Percentiles rank a stretch among this genome's conserved stretches.
These are phyloP conservation scores for Drymodes brunneopygia DNA, from an alignment of 2,113 vertebrate species.

Conservation along the genomic window DNA sequence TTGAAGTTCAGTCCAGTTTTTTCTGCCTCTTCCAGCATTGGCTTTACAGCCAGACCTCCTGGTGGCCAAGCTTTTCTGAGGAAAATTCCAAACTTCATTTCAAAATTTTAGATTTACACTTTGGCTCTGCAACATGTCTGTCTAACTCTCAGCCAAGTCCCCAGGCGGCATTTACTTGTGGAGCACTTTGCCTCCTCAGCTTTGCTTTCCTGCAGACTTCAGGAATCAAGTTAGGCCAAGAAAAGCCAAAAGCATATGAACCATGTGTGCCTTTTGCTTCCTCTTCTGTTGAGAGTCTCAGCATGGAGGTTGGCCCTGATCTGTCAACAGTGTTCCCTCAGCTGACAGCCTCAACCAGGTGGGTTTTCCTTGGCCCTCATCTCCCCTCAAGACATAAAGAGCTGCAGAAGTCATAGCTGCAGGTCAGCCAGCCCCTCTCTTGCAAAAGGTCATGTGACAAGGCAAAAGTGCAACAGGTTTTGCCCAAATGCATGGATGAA, in stretches of 20 bases:
- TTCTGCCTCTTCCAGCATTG: slow-evolving; percentile 10
- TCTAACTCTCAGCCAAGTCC: slow-evolving; percentile 39
- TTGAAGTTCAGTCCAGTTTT: slow-evolving; percentile 25
- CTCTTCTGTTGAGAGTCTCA: neutral
- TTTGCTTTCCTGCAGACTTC: slow-evolving; percentile 39
- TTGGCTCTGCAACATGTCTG: neutral
- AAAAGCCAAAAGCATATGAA: slow-evolving; percentile 42
- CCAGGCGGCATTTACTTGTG: slow-evolving; percentile 43
- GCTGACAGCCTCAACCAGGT: neutral
- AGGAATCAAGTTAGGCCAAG: slow-evolving; percentile 26
- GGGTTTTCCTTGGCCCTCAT: slow-evolving; percentile 2
- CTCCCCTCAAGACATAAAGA: neutral
- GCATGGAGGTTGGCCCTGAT: neutral
- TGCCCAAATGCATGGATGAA: neutral
- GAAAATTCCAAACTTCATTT: slow-evolving; percentile 60
- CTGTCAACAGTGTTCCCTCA: neutral
- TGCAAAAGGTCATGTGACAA: neutral
- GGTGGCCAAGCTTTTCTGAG: neutral
- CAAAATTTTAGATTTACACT: slow-evolving; percentile 53
- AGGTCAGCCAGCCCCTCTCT: neutral
- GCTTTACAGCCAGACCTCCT: slow-evolving; percentile 19
- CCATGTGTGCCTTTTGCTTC: slow-evolving; percentile 15
- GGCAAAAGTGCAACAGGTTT: neutral
- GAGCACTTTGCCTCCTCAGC: slow-evolving; percentile 9
- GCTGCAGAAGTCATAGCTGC: neutral